Base-by-base conservation (phyloP, 2,888 invertebrate species). In the Lymantria dispar region DNA sequence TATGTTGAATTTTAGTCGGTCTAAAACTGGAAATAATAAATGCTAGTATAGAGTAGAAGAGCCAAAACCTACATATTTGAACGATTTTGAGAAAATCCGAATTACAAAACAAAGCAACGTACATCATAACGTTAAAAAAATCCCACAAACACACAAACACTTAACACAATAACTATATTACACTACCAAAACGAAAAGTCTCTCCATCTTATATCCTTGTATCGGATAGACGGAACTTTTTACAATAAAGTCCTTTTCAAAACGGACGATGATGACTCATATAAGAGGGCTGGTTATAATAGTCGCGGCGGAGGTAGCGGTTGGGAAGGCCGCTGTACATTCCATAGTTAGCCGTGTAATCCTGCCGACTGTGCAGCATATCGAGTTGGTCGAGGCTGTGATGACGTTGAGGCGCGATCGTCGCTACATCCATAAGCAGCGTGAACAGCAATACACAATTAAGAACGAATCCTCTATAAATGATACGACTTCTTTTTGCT, bases 241-340 rank as follows among this genome's bases (percentile, higher is more conserved):
- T 90, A 72, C 91, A 91, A 65, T 84, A 89, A 52, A 88, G 76
- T 76, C 89, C 90, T 88, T 88, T 91, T 91, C 91, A 91, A 85
- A 91, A 91, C 69, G 89, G 91, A 71, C 91, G 86, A 68, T 90
- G 89, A 66, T 91, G 87, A 48, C 73, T 70, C 81, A 83, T 83
- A 55, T 86, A 87, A 15, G 81, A 73, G 44, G 87, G 74, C 74
- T 85, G 87, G 64, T 81, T 78, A 75, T 80, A 84, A 62, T 80
- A 68, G 74, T 90, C 89, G 59, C 88, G 88, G 8, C 87, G 77
- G 29, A 77, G 73, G 74, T 76, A 77, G 9, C 88, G 78, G 64
- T 72, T 74, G 55, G 74, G 60, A 3, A 78, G 59, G 45, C 68
- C 66, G 11, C 68, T 68, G 77, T 81, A 84, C 72, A 76, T 73